phyloP scores from a whole-genome alignment of 2,113 vertebrate genomes.

The Illadopsis cleaveri region DNA sequence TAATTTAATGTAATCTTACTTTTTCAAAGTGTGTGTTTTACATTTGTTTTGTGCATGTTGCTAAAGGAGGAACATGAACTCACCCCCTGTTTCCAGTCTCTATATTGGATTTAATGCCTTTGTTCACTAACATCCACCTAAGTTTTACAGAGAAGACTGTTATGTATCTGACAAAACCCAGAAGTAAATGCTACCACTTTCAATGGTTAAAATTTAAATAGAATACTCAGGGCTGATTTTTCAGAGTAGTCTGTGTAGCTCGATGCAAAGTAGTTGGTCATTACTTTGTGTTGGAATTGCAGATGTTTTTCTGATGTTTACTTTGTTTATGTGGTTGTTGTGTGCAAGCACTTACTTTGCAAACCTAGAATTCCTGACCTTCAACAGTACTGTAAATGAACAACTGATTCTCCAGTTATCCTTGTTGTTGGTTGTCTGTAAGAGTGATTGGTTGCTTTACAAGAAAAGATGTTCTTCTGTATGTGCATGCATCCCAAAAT shows the following conservation, averaged over 20 bases:
- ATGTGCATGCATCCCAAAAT: neutral
- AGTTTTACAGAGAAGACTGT: neutral
- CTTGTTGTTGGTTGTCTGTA: neutral
- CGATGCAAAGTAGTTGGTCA: neutral
- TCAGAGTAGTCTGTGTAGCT: neutral
- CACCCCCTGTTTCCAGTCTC: neutral
- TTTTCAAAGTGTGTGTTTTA: constrained; percentile 30
- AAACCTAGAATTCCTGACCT: neutral
- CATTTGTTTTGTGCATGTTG: constrained; percentile 30
- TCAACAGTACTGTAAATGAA: constrained; percentile 1
- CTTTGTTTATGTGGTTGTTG: constrained; percentile 20
- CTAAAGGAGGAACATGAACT: neutral
- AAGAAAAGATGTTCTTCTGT: neutral
- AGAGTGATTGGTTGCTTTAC: neutral
- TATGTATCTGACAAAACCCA: neutral
- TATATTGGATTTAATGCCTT: neutral
- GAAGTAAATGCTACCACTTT: neutral
- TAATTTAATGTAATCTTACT: constrained; percentile 14
- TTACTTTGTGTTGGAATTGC: neutral
- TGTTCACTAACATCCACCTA: neutral
- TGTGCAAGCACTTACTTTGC: neutral
- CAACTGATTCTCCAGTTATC: neutral
- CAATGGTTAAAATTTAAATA: neutral
- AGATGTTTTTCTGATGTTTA: constrained; percentile 13
- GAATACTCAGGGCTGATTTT: neutral